Evolutionary conservation across 1,140 invertebrate species (phyloP).

Genomic region (Odontomachus brunneus): DNA sequence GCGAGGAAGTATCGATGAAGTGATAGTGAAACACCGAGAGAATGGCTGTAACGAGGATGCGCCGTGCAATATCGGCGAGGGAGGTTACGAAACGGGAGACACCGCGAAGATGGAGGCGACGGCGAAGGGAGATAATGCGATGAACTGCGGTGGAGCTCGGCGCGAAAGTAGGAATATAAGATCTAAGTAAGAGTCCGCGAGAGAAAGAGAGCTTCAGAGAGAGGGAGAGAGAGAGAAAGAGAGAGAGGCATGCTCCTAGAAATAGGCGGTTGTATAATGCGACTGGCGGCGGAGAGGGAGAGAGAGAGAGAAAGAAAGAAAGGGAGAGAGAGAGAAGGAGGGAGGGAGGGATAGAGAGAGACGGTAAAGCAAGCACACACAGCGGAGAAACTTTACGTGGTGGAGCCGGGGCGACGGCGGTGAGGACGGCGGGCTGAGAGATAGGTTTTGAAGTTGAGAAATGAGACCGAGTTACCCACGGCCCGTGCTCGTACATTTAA

Average conservation of each 20-base stretch:
- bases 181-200: constrained; percentile 32
- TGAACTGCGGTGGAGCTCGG: constrained; percentile 40
- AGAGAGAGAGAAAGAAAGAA: too few species aligned
- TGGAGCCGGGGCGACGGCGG: not conserved
- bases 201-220: constrained; percentile 12
- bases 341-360: too few species aligned
- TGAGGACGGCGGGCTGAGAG: not conserved
- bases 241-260: constrained; percentile 22
- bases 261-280: constrained; percentile 53
- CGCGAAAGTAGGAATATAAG: constrained; percentile 50
- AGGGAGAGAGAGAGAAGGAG: too few species aligned
- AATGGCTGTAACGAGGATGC: constrained; percentile 17
- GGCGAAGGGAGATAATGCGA: constrained; percentile 37
- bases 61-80: constrained; percentile 21
- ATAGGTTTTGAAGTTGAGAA: constrained; percentile 59
- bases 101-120: constrained; percentile 6
- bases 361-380: constrained; percentile 6
- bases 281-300: not conserved
- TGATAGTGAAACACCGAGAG: constrained; percentile 4
- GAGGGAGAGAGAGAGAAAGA: constrained; percentile 16
- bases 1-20: not conserved
- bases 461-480: constrained; percentile 45
- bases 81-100: constrained; percentile 26
- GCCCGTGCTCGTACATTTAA: constrained; percentile 46
- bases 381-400: constrained; percentile 43